Conservation (phyloP, 2,888 invertebrate genomes). For the Cylloceria caligata region DNA sequence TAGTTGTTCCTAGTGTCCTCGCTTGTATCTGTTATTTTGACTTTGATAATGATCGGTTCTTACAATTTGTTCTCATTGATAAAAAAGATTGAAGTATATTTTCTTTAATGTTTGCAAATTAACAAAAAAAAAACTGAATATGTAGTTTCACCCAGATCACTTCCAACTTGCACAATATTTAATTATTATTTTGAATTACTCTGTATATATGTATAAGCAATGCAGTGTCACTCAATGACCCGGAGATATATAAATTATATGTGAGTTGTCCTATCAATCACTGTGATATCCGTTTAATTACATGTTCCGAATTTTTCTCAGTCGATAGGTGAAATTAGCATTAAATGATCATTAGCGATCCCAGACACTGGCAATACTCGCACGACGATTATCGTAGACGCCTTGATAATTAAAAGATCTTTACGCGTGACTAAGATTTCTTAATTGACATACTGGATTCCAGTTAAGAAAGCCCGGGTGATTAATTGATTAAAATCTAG, state of each 20-base stretch:
- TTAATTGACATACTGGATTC: constrained; percentile 14
- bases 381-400: constrained; percentile 38
- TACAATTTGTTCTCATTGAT: no score
- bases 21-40: not conserved
- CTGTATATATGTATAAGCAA: constrained; percentile 9
- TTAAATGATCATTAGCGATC: constrained; percentile 45
- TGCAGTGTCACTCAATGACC: constrained; percentile 9
- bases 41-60: no score
- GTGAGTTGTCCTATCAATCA: constrained; percentile 37
- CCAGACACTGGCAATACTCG: not conserved
- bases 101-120: no score
- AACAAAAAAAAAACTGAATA: no score
- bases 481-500: constrained; percentile 26
- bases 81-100: no score
- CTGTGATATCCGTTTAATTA: constrained; percentile 44
- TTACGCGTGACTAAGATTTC: constrained; percentile 2
- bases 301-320: constrained; percentile 39
- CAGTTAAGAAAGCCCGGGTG: not conserved
- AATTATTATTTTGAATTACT: constrained; percentile 12
- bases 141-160: no score
- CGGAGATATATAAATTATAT: not conserved
- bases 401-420: constrained; percentile 44
- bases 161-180: not conserved
- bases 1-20: not conserved
- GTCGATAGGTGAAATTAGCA: constrained; percentile 31